Evolutionary conservation across 2,888 invertebrate species (phyloP), one percentile per base, ranked within the genome.

Genomic region (Polyommatus icarus): DNA sequence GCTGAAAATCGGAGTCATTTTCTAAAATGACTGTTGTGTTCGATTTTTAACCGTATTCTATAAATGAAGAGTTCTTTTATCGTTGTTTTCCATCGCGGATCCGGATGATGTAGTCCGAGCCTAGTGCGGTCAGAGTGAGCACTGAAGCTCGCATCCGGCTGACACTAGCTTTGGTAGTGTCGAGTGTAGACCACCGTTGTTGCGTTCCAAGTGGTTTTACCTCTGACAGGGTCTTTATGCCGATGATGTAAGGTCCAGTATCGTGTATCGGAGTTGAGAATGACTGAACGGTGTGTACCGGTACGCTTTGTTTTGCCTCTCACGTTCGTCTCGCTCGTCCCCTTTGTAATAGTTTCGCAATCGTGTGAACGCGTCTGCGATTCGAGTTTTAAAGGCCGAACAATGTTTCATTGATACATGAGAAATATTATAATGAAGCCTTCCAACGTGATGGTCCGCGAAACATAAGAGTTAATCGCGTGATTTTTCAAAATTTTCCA

Each of bases 61-160:
- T 46, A 46, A 46, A 46, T 46, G 46, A 3, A 54, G 54, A 54
- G 18, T 18, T 54, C 5, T 54, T 54, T 54, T 54, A 18, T 54
- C 18, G 5, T 54, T 18, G 54, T 54, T 54, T 18, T 54, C 54
- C 15, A 1, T 54, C 5, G 15, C 54, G 18, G 18, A 54, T 54
- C 54, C 54, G 54, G 18, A 18, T 54, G 54, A 54, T 54, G 54
- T 54, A 54, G 54, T 54, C 54, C 54, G 54, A 54, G 18, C 18
- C 54, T 54, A 76, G 78, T 80, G 79, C 81, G 80, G 82, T 85
- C 83, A 86, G 83, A 84, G 83, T 83, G 84, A 80, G 83, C 86
- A 86, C 82, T 84, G 83, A 84, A 84, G 83, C 87, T 84, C 82
- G 84, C 84, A 88, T 89, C 89, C 88, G 87, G 83, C 81, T 80